Percentiles rank a stretch among this genome's conserved stretches.
Conservation (phyloP, 2,797 vertebrate species). For the Cygnus olor region DNA sequence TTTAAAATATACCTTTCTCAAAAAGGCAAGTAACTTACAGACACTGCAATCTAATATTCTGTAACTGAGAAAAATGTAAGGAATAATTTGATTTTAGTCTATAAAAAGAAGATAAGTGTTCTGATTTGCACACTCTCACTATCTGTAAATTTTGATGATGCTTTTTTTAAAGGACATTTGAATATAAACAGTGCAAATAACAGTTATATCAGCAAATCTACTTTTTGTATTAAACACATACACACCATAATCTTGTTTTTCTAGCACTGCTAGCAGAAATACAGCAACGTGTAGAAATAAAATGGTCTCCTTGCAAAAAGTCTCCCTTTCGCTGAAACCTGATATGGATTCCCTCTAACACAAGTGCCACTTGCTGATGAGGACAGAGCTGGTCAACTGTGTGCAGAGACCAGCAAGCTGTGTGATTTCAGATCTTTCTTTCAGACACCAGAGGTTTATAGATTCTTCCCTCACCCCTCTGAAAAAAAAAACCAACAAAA, state of each 20-base stretch:
- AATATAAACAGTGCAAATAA: slow-evolving; percentile 78
- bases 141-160: slow-evolving; percentile 63
- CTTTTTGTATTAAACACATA: slow-evolving; percentile 24
- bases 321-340: not conserved
- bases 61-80: slow-evolving; percentile 74
- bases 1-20: slow-evolving; percentile 65
- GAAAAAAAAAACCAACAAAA: not conserved
- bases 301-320: not conserved
- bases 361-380: not conserved
- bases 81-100: slow-evolving; percentile 74
- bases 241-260: slow-evolving; percentile 20
- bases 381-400: not conserved
- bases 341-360: not conserved
- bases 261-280: slow-evolving; percentile 34
- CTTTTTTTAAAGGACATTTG: slow-evolving; percentile 72
- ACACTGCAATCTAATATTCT: slow-evolving; percentile 69
- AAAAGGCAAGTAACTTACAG: slow-evolving; percentile 62
- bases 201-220: slow-evolving; percentile 77
- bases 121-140: slow-evolving; percentile 71
- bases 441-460: not conserved
- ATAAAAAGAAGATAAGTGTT: slow-evolving; percentile 77
- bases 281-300: not conserved
- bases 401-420: not conserved
- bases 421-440: not conserved
- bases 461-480: not conserved